Base-by-base conservation (phyloP, 35 echinoderm and acorn worm genomes). In the Nesometra sesokonis region DNA sequence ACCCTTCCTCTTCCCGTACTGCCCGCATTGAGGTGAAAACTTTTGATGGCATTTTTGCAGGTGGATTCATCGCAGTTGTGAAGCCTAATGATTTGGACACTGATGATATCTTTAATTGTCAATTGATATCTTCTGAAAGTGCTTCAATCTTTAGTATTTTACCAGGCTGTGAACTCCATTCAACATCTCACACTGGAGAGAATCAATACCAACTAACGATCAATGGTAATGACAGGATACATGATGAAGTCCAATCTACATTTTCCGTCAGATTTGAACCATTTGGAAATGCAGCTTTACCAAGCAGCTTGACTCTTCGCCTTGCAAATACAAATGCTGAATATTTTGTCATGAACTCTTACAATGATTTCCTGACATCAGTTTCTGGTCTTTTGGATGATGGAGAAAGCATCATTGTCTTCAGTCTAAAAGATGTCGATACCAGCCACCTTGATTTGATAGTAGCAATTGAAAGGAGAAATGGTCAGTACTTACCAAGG, bases 11-110 rank as follows among this genome's bases (percentile, higher is more conserved):
- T 29, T 47, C 80, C 35, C 82, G 96, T 43, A 86, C 94, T 81
- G 96, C 92, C 52, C 79, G 88, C 13, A 99, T 99, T 83, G 92
- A 99, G 80, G 96, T 99, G 8, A 94, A 94, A 77, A 82, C 87
- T 17, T 94, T 87, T 76, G 84, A 94, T 43, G 89, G 90, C 21
- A 85, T 39, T 19, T 99, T 99, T 77, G 77, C 88, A 33, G 96
- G 96, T 43, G 96, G 96, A 19, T 29, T 86, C 0, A 92, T 99
- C 38, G 92, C 93, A 46, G 82, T 80, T 30, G 93, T 91, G 11
- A 84, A 87, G 80, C 96, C 96, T 3, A 92, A 90, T 31, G 96
- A 99, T 46, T 46, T 78, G 36, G 96, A 99, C 76, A 85, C 85
- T 38, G 93, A 85, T 40, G 96, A 99, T 34, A 85, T 33, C 7